phyloP scores from a whole-genome alignment of 1,140 invertebrate species.

The Diuraphis noxia region DNA sequence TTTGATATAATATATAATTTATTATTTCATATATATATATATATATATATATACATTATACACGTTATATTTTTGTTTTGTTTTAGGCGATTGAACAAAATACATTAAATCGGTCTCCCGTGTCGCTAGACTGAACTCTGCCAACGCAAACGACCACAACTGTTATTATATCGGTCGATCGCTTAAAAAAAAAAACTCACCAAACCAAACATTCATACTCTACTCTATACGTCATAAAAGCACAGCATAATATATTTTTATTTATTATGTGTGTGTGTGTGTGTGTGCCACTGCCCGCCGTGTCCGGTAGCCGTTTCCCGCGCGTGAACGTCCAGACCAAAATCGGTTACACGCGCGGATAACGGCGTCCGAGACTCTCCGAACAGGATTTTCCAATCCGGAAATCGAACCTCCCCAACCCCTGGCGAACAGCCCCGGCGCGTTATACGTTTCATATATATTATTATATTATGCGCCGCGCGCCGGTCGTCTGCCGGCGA shows the following conservation, averaged over 20 bases:
- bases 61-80: no score
- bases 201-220: not conserved
- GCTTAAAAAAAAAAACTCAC: not conserved
- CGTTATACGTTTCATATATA: not conserved
- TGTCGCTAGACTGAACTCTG: not conserved
- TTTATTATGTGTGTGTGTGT: not conserved
- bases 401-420: conserved; percentile 24
- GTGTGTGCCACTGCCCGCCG: not conserved
- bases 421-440: not conserved
- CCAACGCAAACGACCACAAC: not conserved
- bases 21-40: no score
- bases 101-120: not conserved
- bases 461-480: not conserved
- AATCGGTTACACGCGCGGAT: not conserved
- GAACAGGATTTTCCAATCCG: conserved; percentile 31
- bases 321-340: not conserved
- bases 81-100: conserved; percentile 2
- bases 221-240: not conserved
- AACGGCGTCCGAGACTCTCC: not conserved
- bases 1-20: not conserved
- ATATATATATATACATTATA: not conserved
- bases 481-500: not conserved
- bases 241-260: not conserved
- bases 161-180: not conserved
- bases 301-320: not conserved